Percentiles rank a stretch among this genome's conserved stretches.
Evolutionary conservation across 2,113 vertebrate genomes (phyloP).

Genomic region (Martes martes): DNA sequence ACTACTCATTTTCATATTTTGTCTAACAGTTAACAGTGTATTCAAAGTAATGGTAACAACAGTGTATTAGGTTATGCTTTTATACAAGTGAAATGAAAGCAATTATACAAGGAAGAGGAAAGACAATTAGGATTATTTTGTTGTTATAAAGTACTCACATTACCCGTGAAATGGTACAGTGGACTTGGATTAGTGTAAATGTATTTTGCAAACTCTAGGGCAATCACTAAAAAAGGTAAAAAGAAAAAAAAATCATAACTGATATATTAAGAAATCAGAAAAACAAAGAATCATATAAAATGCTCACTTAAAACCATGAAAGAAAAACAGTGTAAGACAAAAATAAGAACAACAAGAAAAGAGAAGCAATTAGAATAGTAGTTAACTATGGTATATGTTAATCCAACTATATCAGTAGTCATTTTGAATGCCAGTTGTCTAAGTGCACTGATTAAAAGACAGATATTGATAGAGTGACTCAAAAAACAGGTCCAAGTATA

Average conservation of each 20-base stretch:
- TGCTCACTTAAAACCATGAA: not conserved
- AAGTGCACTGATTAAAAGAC: not conserved
- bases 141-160: not conserved
- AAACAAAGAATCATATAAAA: not conserved
- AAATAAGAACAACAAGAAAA: not conserved
- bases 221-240: not conserved
- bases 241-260: not conserved
- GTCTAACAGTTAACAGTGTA: not conserved
- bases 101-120: not conserved
- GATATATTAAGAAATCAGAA: not conserved
- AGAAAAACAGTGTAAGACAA: not conserved
- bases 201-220: not conserved
- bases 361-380: not conserved
- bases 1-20: not conserved
- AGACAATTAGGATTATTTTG: not conserved
- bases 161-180: not conserved
- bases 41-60: not conserved
- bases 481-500: not conserved
- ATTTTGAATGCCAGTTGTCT: not conserved
- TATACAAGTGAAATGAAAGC: not conserved
- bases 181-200: not conserved
- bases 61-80: not conserved
- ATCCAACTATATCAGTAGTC: not conserved
- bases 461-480: not conserved
- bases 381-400: not conserved